Evolutionary conservation across 2,888 invertebrate genomes (phyloP).

Genomic region (Pinctada fucata): DNA sequence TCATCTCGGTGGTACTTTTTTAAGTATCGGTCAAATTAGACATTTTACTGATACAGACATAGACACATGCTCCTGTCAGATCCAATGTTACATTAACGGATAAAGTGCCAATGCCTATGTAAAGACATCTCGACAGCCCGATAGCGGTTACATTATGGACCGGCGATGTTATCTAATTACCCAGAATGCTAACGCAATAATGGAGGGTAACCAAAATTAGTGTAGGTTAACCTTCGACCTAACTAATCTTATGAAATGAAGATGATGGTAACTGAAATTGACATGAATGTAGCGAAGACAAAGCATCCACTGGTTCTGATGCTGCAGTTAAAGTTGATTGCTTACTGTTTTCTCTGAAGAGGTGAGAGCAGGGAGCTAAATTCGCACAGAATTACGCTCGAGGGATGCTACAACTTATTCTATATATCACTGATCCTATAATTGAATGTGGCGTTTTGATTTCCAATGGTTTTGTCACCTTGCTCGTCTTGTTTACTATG

Average conservation of each 20-base stretch:
- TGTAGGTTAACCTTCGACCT: constrained; percentile 32
- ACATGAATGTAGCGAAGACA: constrained; percentile 18
- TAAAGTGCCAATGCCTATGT: constrained; percentile 9
- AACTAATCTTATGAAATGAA: constrained; percentile 25
- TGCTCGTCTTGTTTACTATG: not conserved
- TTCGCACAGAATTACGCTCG: constrained; percentile 9
- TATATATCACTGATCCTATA: not conserved
- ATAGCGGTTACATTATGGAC: constrained; percentile 21
- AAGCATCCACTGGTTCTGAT: constrained; percentile 17
- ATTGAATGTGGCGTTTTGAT: constrained; percentile 27
- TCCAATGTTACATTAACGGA: constrained; percentile 8
- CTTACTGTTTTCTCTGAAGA: constrained; percentile 17
- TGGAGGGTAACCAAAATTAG: constrained; percentile 36
- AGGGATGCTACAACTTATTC: constrained; percentile 21
- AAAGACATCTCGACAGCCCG: constrained; percentile 10
- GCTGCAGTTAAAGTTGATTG: constrained; percentile 17
- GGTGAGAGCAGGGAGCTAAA: constrained; percentile 10
- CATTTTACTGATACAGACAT: not conserved
- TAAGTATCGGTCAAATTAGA: not conserved
- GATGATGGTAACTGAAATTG: constrained; percentile 22
- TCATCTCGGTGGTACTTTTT: too few relatives aligned
- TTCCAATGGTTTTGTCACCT: constrained; percentile 10
- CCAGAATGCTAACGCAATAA: constrained; percentile 33
- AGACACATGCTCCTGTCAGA: constrained; percentile 17
- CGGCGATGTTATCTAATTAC: constrained; percentile 26